A percentile compares a stretch with the other conserved stretches of the same genome.
Evolutionary conservation across 2,888 invertebrate species (phyloP).

Genomic region (Dinocampus coccinellae): DNA sequence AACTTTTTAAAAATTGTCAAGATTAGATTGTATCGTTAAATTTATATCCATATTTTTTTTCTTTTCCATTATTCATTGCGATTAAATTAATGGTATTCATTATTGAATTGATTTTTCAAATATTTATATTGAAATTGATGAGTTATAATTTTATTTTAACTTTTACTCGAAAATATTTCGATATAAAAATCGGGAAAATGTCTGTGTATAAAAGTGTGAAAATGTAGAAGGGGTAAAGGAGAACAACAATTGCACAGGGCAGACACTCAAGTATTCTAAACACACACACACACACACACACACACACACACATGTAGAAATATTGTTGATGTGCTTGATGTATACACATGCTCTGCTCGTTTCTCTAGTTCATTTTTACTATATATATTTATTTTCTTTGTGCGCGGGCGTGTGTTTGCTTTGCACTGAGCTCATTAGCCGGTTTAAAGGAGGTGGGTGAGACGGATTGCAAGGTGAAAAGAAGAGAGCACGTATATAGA

Average conservation of each 20-base stretch:
- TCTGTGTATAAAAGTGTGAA: too few relatives aligned
- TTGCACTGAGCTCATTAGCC: constrained; percentile 57
- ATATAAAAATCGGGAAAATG: too few relatives aligned
- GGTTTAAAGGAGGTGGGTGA: constrained; percentile 26
- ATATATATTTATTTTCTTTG: constrained; percentile 46
- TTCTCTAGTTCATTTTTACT: constrained; percentile 42
- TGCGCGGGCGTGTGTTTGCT: constrained; percentile 52
- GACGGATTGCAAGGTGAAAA: neutral
- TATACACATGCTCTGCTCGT: constrained; percentile 32
- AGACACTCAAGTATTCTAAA: neutral
- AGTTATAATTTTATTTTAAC: too few relatives aligned
- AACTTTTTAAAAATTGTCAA: constrained; percentile 34
- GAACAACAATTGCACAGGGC: neutral
- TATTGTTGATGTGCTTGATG: neutral
- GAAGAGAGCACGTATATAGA: neutral
- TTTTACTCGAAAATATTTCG: too few relatives aligned
- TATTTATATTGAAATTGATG: too few relatives aligned
- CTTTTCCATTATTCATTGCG: constrained; percentile 10
- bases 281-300: too few relatives aligned
- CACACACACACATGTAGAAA: neutral
- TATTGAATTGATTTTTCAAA: too few relatives aligned
- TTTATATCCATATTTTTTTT: constrained; percentile 30
- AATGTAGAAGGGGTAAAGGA: too few relatives aligned
- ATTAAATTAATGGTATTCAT: constrained; percentile 18
- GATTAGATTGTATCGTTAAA: constrained; percentile 33